These are phyloP conservation scores for Lasioglossum lativentre DNA, from an alignment of 2,888 invertebrate genomes.

Conservation along the genomic window DNA sequence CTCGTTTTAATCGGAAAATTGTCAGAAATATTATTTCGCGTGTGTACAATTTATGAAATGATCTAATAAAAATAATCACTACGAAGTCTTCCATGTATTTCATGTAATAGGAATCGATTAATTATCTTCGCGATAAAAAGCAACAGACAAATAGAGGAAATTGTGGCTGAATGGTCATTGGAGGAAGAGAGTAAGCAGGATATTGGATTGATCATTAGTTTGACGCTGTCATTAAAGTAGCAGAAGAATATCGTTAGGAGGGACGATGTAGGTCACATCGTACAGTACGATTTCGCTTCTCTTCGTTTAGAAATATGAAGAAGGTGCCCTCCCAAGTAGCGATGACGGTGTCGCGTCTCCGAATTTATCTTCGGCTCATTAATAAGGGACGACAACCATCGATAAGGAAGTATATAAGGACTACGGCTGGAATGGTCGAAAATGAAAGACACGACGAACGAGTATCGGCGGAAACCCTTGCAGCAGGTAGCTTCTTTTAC, in stretches of 20 bases:
- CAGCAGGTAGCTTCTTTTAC: constrained; percentile 69
- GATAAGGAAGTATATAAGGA: constrained; percentile 74
- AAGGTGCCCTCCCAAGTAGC: constrained; percentile 69
- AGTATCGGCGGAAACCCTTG: constrained; percentile 56
- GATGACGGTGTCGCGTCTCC: constrained; percentile 70
- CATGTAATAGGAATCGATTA: background rate
- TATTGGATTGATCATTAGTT: constrained; percentile 60
- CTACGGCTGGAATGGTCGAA: constrained; percentile 44
- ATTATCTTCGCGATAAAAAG: background rate
- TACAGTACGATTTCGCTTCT: constrained; percentile 50
- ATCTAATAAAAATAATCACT: background rate
- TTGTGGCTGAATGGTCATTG: constrained; percentile 10
- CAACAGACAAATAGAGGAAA: background rate
- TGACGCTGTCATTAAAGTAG: constrained; percentile 66
- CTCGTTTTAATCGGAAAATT: background rate
- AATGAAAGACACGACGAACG: constrained; percentile 58
- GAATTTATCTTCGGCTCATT: constrained; percentile 77
- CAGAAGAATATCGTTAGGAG: constrained; percentile 56
- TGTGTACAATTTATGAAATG: background rate
- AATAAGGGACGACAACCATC: constrained; percentile 76
- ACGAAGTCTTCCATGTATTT: background rate
- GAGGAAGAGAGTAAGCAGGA: constrained; percentile 36
- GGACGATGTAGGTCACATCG: constrained; percentile 60
- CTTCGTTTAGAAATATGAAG: constrained; percentile 63
- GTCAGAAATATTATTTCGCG: background rate